Evolutionary conservation across 2,113 vertebrate species (phyloP), one percentile per base, ranked within the genome.

Genomic region (Gobius niger): DNA sequence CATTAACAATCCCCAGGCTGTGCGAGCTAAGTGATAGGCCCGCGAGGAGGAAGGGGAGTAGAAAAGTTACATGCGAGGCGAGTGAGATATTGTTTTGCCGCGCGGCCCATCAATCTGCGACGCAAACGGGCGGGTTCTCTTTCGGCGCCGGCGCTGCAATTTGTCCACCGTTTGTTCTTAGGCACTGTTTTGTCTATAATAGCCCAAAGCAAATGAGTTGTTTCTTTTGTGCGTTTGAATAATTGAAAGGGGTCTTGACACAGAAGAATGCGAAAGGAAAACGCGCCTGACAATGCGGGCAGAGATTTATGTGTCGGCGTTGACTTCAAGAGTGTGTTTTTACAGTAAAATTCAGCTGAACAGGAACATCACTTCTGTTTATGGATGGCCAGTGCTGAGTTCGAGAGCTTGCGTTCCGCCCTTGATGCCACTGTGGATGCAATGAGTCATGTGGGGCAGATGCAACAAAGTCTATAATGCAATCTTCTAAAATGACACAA

Each of bases 91-190:
- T 63, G 40, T 73, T 34, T 61, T 41, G 63, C 74, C 19, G 8
- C 65, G 59, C 73, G 57, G 65, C 83, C 83, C 78, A 87, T 91
- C 82, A 85, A 85, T 89, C 78, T 81, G 79, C 84, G 80, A 88
- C 87, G 78, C 68, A 81, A 84, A 88, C 80, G 82, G 57, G 87
- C 68, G 70, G 71, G 78, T 76, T 74, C 47, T 62, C 77, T 87
- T 87, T 80, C 86, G 80, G 76, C 81, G 76, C 70, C 74, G 73
- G 82, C 68, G 16, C 75, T 64, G 66, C 71, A 70, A 82, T 87
- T 88, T 86, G 76, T 84, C 77, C 68, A 1, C 57, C 67, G 76
- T 82, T 86, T 86, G 63, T 84, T 80, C 73, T 10, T 7, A 71
- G 68, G 42, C 68, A 10, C 53, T 57, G 67, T 78, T 67, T 70